Base-by-base conservation (phyloP, 1,140 invertebrate species). In the Drosophila seguyi region DNA sequence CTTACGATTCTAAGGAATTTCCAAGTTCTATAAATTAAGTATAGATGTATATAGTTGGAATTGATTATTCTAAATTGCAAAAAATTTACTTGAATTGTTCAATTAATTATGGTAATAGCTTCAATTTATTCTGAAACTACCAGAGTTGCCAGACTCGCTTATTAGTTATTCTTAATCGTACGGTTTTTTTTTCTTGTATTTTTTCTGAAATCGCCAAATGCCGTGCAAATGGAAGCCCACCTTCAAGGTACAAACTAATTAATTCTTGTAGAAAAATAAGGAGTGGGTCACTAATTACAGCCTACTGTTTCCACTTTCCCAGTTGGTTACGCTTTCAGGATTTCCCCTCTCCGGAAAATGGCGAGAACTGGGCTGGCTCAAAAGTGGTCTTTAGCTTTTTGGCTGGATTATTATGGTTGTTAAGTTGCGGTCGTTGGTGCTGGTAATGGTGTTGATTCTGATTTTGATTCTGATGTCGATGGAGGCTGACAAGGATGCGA, bases 361-460 rank as follows among this genome's bases (percentile, higher is more conserved):
- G 11, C 16, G 29, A 61, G 7, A 61, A 57, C 38, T 58, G 69
- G 25, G 50, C 41, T 18, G 72, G 41, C 72, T 74, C 57, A 6
- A 75, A 74, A 41, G 48, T 25, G 57, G 57, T 34, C 57, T 61
- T 75, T 48, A 75, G 71, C 59, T 39, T 66, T 75, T 75, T 75
- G 44, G 58, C 59, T 3, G 27, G 65, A 66, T 34, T 53, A 52
- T 34, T 53, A 41, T 39, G 34, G 66, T 25, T 71, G 66, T 44
- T 72, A 50, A 44, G 67, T 18, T 27, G 29, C n/a, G 38, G 71
- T 6, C 31, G 71, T 42, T 63, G 58, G 20, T 72, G 67, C 27
- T 45, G 47, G 13, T 52, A 36, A 27, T 44, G 66, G 10, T 60
- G 36, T 36, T 36, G 69, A 10, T 42, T 47, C 7, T 59, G 56